Evolutionary conservation across 2,888 invertebrate genomes (phyloP).

Genomic region (Tromatobia lineatoria): DNA sequence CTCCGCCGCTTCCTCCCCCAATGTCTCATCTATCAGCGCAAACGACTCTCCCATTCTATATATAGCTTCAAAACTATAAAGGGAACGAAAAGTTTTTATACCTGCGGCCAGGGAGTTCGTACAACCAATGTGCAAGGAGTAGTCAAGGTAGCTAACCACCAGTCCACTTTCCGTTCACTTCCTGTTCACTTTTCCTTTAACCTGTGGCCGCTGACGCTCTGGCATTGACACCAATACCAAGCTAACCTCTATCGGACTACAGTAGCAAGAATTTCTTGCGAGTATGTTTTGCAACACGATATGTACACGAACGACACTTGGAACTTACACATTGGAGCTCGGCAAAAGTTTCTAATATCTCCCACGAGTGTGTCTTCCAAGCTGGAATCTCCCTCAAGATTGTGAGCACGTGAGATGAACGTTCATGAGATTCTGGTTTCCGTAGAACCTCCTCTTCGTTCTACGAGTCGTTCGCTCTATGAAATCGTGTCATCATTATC

Average conservation of each 20-base stretch:
- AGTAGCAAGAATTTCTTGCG: neutral
- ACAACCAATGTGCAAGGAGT: neutral
- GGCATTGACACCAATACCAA: constrained; percentile 14
- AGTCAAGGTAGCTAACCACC: neutral
- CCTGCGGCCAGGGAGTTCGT: neutral
- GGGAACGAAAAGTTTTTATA: constrained; percentile 15
- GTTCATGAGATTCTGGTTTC: constrained; percentile 41
- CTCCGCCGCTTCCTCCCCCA: neutral
- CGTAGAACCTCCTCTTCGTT: constrained; percentile 11
- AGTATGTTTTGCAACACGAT: neutral
- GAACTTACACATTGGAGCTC: neutral
- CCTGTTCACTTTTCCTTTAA: constrained; percentile 6
- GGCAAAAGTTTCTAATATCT: constrained; percentile 52
- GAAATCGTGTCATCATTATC: constrained; percentile 42
- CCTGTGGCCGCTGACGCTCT: constrained; percentile 2
- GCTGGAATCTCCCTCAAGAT: constrained; percentile 30
- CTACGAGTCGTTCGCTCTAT: constrained; percentile 7
- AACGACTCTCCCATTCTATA: constrained; percentile 8
- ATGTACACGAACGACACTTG: neutral
- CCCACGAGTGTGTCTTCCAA: constrained; percentile 27
- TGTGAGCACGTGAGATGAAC: constrained; percentile 46
- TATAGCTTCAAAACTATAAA: constrained; percentile 9
- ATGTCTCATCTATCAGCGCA: constrained; percentile 17
- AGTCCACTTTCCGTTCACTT: constrained; percentile 20
- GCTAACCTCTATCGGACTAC: neutral